Percentiles rank a stretch among this genome's conserved stretches.
Conservation (phyloP, 2,888 invertebrate species). For the Drosophila anomalata region DNA sequence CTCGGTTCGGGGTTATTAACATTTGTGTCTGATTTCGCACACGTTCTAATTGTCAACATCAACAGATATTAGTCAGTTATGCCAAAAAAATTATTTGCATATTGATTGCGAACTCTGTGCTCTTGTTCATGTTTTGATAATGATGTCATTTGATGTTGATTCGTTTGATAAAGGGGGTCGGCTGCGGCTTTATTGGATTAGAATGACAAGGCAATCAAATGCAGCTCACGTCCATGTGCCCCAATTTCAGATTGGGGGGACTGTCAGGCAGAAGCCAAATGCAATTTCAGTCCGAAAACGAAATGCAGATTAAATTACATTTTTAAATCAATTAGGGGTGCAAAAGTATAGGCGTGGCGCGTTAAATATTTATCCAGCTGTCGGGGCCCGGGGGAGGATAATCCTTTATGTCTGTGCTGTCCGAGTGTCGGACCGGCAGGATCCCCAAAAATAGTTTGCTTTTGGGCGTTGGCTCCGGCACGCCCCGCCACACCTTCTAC, state of each 20-base stretch:
- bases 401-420: conserved; percentile 27
- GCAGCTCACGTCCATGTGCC: conserved; percentile 23
- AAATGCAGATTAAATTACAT: conserved; percentile 60
- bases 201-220: conserved; percentile 24
- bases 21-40: conserved; percentile 31
- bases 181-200: conserved; percentile 17
- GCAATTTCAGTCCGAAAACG: conserved; percentile 33
- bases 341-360: conserved; percentile 46
- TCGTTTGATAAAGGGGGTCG: conserved; percentile 4
- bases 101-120: conserved; percentile 23
- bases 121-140: conserved; percentile 7
- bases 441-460: conserved; percentile 51
- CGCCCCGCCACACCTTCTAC: conserved; percentile 4
- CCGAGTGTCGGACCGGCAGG: conserved; percentile 5
- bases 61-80: conserved; percentile 25
- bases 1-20: conserved; percentile 15
- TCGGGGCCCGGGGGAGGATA: conserved; percentile 26
- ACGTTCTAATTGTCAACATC: conserved; percentile 28
- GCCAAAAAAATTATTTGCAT: conserved; percentile 21
- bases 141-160: conserved; percentile 12
- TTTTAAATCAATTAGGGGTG: conserved; percentile 66
- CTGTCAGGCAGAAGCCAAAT: conserved; percentile 3
- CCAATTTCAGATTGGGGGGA: conserved; percentile 11
- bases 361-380: conserved; percentile 57
- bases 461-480: conserved; percentile 57